A percentile compares a stretch with the other conserved stretches of the same genome.
phyloP scores from a whole-genome alignment of 2,888 invertebrate genomes.

The Stenodema calcarata region DNA sequence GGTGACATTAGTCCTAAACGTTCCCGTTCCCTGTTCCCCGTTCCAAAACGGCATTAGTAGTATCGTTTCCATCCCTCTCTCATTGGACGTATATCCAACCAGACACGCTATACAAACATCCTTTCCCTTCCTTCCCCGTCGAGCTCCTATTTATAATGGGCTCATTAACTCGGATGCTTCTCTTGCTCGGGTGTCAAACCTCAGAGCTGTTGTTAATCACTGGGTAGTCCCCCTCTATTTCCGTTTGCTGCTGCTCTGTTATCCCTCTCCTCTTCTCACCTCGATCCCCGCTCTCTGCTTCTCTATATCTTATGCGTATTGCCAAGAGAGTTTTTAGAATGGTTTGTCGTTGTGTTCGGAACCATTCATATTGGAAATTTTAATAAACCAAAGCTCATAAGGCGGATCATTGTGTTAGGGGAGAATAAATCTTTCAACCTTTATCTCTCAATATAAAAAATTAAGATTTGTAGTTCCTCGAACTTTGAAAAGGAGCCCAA shows the following conservation, averaged over 20 bases:
- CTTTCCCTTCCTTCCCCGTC: background rate
- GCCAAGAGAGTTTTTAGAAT: constrained; percentile 21
- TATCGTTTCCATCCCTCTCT: background rate
- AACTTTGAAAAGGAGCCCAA: too few species aligned
- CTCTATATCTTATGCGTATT: background rate
- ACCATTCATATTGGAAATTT: background rate
- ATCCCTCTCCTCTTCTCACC: background rate
- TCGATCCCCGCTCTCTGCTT: background rate
- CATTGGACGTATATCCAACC: background rate
- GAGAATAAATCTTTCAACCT: too few species aligned
- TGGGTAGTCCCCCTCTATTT: background rate
- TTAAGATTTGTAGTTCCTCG: too few species aligned
- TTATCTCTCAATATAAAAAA: too few species aligned
- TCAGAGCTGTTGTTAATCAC: constrained; percentile 38
- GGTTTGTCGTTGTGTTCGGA: background rate
- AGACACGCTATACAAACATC: constrained; percentile 22
- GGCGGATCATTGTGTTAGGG: background rate
- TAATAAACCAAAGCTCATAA: background rate
- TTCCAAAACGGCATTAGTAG: constrained; percentile 9
- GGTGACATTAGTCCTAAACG: constrained; percentile 43
- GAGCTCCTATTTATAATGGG: constrained; percentile 42
- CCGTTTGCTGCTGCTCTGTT: background rate
- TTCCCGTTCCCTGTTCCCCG: background rate
- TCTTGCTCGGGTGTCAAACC: constrained; percentile 42
- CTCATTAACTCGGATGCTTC: constrained; percentile 41